A percentile compares a stretch with the other conserved stretches of the same genome.
phyloP scores from a whole-genome alignment of 2,888 invertebrate genomes.

The Orthosia gothica region DNA sequence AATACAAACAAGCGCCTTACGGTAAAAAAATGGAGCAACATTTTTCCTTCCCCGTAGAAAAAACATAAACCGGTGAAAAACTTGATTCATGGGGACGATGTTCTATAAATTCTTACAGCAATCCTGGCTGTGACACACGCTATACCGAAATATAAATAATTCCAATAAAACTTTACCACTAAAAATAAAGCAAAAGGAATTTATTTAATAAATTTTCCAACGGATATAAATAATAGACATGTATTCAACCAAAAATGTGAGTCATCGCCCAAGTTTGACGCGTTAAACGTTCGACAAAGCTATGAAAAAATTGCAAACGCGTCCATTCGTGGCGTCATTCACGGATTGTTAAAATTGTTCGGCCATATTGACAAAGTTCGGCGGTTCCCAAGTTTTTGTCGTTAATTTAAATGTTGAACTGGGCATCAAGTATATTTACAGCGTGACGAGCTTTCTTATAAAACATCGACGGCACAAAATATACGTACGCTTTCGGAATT shows the following conservation, averaged over 20 bases:
- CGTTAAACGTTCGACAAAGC: conserved; percentile 76
- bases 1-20: conserved; percentile 49
- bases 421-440: conserved; percentile 78
- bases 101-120: conserved; percentile 42
- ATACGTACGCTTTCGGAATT: conserved; percentile 65
- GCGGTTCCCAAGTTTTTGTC: conserved; percentile 75
- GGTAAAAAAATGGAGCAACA: conserved; percentile 48
- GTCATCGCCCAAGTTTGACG: conserved; percentile 71
- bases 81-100: conserved; percentile 38
- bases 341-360: conserved; percentile 87
- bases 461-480: conserved; percentile 51
- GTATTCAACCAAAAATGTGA: conserved; percentile 69
- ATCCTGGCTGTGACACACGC: background rate
- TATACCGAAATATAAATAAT: background rate
- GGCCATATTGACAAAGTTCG: conserved; percentile 85
- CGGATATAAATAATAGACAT: conserved; percentile 51
- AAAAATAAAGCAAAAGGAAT: conserved; percentile 50
- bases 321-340: conserved; percentile 75
- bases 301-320: conserved; percentile 77
- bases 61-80: conserved; percentile 57
- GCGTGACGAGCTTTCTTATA: conserved; percentile 65
- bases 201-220: conserved; percentile 57
- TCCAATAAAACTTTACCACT: conserved; percentile 14
- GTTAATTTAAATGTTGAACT: conserved; percentile 82
- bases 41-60: conserved; percentile 52